These are phyloP conservation scores for Tachysurus vachellii DNA, from an alignment of 2,113 vertebrate species.

Conservation along the genomic window DNA sequence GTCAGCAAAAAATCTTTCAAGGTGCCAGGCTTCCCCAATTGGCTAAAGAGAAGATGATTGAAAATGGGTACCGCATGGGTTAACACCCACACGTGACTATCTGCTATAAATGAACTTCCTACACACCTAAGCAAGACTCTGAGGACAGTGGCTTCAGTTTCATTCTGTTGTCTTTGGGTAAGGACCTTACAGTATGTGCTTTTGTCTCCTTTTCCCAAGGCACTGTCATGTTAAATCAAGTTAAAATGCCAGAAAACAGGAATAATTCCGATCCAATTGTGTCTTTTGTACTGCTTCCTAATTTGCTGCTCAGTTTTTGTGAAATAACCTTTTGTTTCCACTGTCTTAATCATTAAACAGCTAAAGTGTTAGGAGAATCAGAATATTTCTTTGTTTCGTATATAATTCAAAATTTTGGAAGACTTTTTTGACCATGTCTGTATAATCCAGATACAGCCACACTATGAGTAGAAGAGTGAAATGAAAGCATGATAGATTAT, in stretches of 20 bases:
- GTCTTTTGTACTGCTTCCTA: conserved; percentile 48
- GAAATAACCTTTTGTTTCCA: conserved; percentile 48
- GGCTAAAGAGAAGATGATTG: conserved; percentile 50
- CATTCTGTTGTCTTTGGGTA: conserved; percentile 60
- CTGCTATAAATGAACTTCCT: conserved; percentile 43
- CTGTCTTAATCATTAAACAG: conserved; percentile 55
- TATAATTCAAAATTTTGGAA: conserved; percentile 51
- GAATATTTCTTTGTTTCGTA: conserved; percentile 42
- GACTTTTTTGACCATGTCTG: conserved; percentile 59
- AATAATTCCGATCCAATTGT: conserved; percentile 33
- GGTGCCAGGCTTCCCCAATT: conserved; percentile 50
- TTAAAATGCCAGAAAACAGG: conserved; percentile 42
- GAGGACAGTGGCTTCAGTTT: conserved; percentile 57
- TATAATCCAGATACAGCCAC: conserved; percentile 48
- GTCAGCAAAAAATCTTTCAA: conserved; percentile 64
- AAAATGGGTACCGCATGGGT: conserved; percentile 39
- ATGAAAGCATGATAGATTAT: conserved; percentile 44
- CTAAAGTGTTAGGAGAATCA: conserved; percentile 48
- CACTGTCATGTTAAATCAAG: conserved; percentile 47
- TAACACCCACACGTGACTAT: conserved; percentile 43
- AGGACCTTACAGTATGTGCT: conserved; percentile 48
- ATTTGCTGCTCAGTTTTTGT: conserved; percentile 49
- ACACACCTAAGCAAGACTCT: conserved; percentile 49
- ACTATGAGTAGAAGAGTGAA: conserved; percentile 43
- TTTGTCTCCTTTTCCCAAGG: conserved; percentile 52